Evolutionary conservation across 2,888 invertebrate genomes (phyloP).

Genomic region (Hetaerina titia): DNA sequence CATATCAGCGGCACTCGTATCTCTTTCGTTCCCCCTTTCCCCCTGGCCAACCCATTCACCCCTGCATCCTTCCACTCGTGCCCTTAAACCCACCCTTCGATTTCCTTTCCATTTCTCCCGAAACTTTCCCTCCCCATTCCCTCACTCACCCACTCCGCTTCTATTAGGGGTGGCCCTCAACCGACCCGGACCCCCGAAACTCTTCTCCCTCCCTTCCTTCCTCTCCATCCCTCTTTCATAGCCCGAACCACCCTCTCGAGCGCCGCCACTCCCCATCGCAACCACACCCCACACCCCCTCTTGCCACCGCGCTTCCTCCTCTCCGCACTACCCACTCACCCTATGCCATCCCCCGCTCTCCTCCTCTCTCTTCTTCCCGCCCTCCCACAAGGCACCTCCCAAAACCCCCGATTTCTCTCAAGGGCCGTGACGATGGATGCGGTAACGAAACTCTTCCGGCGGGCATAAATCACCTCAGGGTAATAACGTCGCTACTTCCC

Average conservation of each 20-base stretch:
- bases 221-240: neutral
- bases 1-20: conserved; percentile 27
- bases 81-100: neutral
- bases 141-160: neutral
- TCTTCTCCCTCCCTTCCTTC: neutral
- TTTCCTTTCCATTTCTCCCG: conserved; percentile 22
- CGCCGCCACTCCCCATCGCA: neutral
- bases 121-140: neutral
- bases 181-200: neutral
- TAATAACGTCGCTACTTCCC: conserved; percentile 53
- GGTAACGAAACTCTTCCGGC: conserved; percentile 65
- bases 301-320: neutral
- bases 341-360: neutral
- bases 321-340: neutral
- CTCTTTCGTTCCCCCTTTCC: neutral
- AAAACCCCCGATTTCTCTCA: neutral
- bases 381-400: neutral
- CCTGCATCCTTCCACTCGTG: neutral
- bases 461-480: conserved; percentile 62
- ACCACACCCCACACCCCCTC: neutral
- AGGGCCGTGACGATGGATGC: conserved; percentile 61
- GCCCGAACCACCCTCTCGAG: neutral
- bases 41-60: neutral
- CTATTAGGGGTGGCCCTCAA: neutral
- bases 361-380: too few species aligned